Evolutionary conservation across 1,140 invertebrate genomes (phyloP), one percentile per base, ranked within the genome.

Genomic region (Lanistes nyassanus): DNA sequence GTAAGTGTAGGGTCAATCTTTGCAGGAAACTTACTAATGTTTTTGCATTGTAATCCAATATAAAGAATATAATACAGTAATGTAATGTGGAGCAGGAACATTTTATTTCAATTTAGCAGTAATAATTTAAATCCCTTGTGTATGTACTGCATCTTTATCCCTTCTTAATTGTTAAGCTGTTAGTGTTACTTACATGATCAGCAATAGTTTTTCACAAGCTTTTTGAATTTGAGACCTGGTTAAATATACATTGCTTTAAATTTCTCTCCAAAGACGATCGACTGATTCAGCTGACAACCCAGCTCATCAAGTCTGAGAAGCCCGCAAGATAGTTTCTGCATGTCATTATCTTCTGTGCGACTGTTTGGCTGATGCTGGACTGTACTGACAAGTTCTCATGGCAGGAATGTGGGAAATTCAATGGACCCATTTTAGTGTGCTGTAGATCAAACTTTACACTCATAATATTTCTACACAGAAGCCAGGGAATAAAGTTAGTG

Each of bases 211-310:
- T n/a, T n/a, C n/a, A n/a, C n/a, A n/a, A n/a, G n/a, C n/a, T n/a
- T n/a, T n/a, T n/a, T n/a, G n/a, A n/a, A n/a, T n/a, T n/a, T n/a
- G n/a, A n/a, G n/a, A n/a, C n/a, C n/a, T n/a, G n/a, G n/a, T n/a
- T n/a, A n/a, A n/a, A 47, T 13, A 47, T 6, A 4, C 29, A 23
- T 73, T 23, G 26, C 34, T 21, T 53, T 31, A 39, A 11, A 31
- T 47, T 13, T 77, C 77, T 65, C 71, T n/a, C n/a, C n/a, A n/a
- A n/a, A 81, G 79, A 51, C 47, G 60, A 79, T 66, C 71, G 37
- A 4, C 60, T 81, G 29, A 55, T 81, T 37, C 29, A 55, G n/a
- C 56, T 81, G 47, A 76, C 79, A 60, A 72, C 74, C 26, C 71
- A 77, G 56, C 62, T 79, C 21, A 55, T 81, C 60, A 70, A 64